A percentile compares a stretch with the other conserved stretches of the same genome.
Evolutionary conservation across 1,140 invertebrate species (phyloP).

Genomic region (Neodiprion fabricii): DNA sequence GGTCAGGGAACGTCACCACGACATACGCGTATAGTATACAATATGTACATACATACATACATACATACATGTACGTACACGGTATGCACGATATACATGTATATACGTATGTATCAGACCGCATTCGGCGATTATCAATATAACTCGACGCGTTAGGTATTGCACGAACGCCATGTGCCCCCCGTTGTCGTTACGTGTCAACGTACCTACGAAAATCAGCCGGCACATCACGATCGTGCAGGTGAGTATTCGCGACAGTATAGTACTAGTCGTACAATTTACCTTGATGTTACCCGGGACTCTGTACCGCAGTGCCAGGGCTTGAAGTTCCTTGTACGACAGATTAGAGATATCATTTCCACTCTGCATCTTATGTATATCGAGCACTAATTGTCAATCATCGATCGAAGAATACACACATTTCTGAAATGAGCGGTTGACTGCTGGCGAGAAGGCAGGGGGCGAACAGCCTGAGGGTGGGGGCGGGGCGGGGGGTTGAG

Average conservation of each 20-base stretch:
- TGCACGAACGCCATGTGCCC: background rate
- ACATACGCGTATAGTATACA: too few relatives aligned
- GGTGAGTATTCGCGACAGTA: too few relatives aligned
- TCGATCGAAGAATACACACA: constrained; percentile 12
- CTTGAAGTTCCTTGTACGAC: constrained; percentile 53
- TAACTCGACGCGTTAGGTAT: background rate
- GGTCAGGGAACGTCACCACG: background rate
- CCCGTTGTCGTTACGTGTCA: background rate
- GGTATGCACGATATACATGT: too few relatives aligned
- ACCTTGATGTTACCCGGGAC: constrained; percentile 55
- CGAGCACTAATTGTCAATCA: background rate
- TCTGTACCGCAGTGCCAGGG: constrained; percentile 42
- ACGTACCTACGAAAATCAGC: background rate
- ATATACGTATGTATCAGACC: too few relatives aligned
- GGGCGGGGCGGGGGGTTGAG: background rate
- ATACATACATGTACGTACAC: too few relatives aligned
- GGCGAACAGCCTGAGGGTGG: constrained; percentile 3
- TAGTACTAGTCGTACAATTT: constrained; percentile 18
- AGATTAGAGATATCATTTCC: constrained; percentile 41
- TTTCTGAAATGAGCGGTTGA: constrained; percentile 20
- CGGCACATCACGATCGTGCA: background rate
- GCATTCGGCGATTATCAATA: background rate
- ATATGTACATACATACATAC: too few relatives aligned
- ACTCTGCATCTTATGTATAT: constrained; percentile 36
- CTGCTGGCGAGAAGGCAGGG: background rate